Evolutionary conservation across 2,797 vertebrate species (phyloP), one percentile per base, ranked within the genome.

Genomic region (Pogonophryne albipinna): DNA sequence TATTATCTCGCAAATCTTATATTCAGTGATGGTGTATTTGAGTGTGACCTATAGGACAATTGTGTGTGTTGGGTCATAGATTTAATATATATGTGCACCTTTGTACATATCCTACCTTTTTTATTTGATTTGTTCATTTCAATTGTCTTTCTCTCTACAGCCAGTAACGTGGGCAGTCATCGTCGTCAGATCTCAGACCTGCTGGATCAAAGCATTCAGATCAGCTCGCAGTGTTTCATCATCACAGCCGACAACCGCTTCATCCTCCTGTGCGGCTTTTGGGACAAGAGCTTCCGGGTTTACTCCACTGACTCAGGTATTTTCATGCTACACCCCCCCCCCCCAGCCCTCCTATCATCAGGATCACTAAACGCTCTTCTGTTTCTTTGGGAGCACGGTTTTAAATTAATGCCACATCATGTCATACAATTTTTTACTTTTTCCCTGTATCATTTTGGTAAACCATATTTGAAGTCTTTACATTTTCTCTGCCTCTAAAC

Each of bases 231-330:
- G 90, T 98, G 96, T 91, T 99, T 99, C 71, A 89, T 98, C 88
- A 95, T 99, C 92, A 98, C 97, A 0, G 96, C 98, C 0, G 96
- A 99, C 91, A 99, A 99, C 92, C 97, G 97, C 90, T 97, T 96
- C 82, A 96, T 98, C 91, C 93, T 99, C n/a, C 94, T 99, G 76
- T 99, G 98, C 57, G 98, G 98, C 80, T 99, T 99, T 94, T 99
- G 98, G 98, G 98, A 99, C 93, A 99, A 99, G 95, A 99, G 98
- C 90, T 99, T 99, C 93, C 95, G 98, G 6, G 94, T 99, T 77
- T 99, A 99, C 89, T 98, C 97, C 79, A 98, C 97, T 0, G 98
- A 99, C 90, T 95, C 97, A 90, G 98, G 98, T 99, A 95, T 4
- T 6, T 45, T 12, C 46, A 47, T 23, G 45, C 17, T n/a, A 1